These are phyloP conservation scores for Acleris holmiana DNA, from an alignment of 2,888 invertebrate genomes.

Conservation along the genomic window DNA sequence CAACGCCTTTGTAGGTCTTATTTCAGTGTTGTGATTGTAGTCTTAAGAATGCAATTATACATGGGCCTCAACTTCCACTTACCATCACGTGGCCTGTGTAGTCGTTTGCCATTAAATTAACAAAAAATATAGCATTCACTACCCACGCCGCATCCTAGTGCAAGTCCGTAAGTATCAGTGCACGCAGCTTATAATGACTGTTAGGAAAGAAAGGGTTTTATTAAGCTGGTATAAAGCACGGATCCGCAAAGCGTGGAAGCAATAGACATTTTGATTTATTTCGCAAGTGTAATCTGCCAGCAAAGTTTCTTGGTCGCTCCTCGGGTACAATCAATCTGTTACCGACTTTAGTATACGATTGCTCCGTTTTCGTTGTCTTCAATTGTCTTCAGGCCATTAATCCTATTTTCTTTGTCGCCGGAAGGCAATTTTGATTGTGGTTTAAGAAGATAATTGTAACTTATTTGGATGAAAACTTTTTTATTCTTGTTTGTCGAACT, in stretches of 20 bases:
- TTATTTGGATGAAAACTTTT: background rate
- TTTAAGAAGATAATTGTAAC: slow-evolving; percentile 2
- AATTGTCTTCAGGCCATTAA: slow-evolving; percentile 45
- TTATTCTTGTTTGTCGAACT: no score
- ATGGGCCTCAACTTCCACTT: no score
- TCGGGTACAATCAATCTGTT: slow-evolving; percentile 50
- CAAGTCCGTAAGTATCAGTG: background rate
- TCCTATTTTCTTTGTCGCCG: slow-evolving; percentile 35
- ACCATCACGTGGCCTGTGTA: no score
- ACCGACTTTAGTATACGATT: slow-evolving; percentile 45
- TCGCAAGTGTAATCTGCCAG: slow-evolving; percentile 52
- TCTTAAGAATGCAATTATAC: no score
- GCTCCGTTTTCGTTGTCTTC: slow-evolving; percentile 51
- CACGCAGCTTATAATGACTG: slow-evolving; percentile 1
- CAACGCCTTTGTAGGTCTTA: no score
- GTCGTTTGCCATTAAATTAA: no score
- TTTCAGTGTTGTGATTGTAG: no score
- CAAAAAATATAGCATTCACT: no score
- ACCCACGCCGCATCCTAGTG: background rate
- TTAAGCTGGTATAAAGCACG: slow-evolving; percentile 17
- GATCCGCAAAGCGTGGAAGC: slow-evolving; percentile 34
- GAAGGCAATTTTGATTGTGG: slow-evolving; percentile 26
- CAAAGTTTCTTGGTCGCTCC: slow-evolving; percentile 45
- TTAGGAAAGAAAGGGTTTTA: slow-evolving; percentile 8
- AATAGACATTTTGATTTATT: slow-evolving; percentile 56